Evolutionary conservation across 2,113 vertebrate species (phyloP), one percentile per base, ranked within the genome.

Genomic region (Carassius auratus): DNA sequence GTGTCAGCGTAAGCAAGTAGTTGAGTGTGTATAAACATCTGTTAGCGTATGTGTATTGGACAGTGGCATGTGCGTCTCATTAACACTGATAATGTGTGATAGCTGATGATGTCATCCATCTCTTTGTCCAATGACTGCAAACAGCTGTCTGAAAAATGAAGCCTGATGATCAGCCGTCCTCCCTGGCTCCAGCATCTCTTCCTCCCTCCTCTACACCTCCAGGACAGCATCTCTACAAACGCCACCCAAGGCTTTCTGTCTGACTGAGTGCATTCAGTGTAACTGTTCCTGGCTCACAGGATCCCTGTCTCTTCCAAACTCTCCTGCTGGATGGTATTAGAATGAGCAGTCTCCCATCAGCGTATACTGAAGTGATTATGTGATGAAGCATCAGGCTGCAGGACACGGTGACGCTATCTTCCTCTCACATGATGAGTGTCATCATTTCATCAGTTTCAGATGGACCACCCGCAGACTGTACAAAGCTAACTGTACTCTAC

Each of bases 101-200:
- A 92, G 76, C 81, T 77, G 45, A 89, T 94, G 91, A 94, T 90
- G 91, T 94, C 93, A 92, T 57, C 55, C 73, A 74, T 87, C 88
- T 89, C 84, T 91, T 93, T 92, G 90, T 88, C 88, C 86, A 91
- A 85, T 90, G 88, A 94, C 87, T 93, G 91, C 91, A 93, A 92
- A 91, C 92, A 93, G 90, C 91, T 94, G 92, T 90, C 55, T 0
- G 74, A 81, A 45, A 36, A 36, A 23, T 79, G 13, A 61, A 30
- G 17, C 26, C 64, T 8, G 23, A 76, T 85, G 45, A 68, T 73
- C 71, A 23, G 83, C 30, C 38, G 64, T 55, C 71, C 38, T 12
- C 33, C 42, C 61, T 48, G 38, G 42, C n/a, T 23, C 19, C 19
- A 17, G 19, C 48, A 52, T 33, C 50, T 33, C 48, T 33, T 55